These are phyloP conservation scores for Xylocopa sonorina DNA, from an alignment of 1,140 invertebrate species.

Conservation along the genomic window DNA sequence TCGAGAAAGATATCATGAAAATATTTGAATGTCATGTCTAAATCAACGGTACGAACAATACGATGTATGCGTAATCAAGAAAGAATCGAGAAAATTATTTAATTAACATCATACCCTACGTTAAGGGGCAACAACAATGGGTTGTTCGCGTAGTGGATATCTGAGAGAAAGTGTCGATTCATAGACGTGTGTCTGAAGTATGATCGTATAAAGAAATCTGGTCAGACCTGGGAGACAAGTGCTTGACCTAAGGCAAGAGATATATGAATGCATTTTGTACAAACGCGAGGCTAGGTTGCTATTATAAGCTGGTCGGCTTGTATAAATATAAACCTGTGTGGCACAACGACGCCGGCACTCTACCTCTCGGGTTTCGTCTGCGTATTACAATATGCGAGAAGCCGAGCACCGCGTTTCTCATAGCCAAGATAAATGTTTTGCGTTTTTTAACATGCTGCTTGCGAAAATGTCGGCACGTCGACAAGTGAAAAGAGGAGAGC, in stretches of 20 bases:
- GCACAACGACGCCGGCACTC: slow-evolving; percentile 66
- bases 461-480: slow-evolving; percentile 11
- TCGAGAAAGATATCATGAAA: not conserved
- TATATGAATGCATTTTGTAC: slow-evolving; percentile 74
- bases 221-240: slow-evolving; percentile 48
- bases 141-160: not conserved
- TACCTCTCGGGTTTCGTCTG: slow-evolving; percentile 76
- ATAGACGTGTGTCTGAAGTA: not conserved
- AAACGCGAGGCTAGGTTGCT: slow-evolving; percentile 71
- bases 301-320: slow-evolving; percentile 74
- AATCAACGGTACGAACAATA: too few species aligned
- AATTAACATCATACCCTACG: not conserved
- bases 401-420: slow-evolving; percentile 65
- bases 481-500: not conserved
- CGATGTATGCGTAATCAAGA: too few species aligned
- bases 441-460: slow-evolving; percentile 33
- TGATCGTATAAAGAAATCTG: slow-evolving; percentile 56
- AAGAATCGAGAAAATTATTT: not conserved
- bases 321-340: slow-evolving; percentile 78
- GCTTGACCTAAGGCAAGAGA: slow-evolving; percentile 73
- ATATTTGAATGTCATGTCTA: too few species aligned
- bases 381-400: slow-evolving; percentile 73
- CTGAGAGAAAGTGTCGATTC: slow-evolving; percentile 36
- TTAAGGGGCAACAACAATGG: slow-evolving; percentile 16
- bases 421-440: slow-evolving; percentile 64